Percentiles rank a stretch among this genome's conserved stretches.
Conservation (phyloP, 1,140 invertebrate species). For the Drosophila mojavensis region DNA sequence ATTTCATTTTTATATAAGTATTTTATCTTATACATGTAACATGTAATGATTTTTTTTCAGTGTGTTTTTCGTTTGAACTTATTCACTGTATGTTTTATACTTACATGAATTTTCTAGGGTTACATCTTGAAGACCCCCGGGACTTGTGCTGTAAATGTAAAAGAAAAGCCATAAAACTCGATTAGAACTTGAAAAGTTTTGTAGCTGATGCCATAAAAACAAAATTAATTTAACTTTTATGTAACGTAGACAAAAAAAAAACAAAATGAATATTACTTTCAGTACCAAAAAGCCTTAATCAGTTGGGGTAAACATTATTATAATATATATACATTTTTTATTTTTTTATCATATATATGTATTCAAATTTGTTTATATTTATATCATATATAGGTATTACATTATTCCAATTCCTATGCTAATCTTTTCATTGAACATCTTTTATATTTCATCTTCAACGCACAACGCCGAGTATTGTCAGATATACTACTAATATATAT, state of each 20-base stretch:
- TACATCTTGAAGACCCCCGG: constrained; percentile 85
- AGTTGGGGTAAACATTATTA: not conserved
- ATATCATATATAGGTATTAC: not conserved
- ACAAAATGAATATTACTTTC: too few relatives aligned
- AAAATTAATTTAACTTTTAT: not conserved
- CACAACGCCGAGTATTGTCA: not conserved
- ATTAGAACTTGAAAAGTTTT: constrained; percentile 25
- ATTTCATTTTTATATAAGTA: too few relatives aligned
- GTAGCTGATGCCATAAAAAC: not conserved
- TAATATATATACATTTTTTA: not conserved
- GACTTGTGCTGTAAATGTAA: constrained; percentile 85
- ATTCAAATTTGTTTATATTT: too few relatives aligned
- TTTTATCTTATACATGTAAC: too few relatives aligned
- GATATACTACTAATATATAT: not conserved
- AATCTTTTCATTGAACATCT: too few relatives aligned
- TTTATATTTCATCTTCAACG: too few relatives aligned
- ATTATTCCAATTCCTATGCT: too few relatives aligned
- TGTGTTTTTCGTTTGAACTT: not conserved
- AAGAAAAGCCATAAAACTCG: constrained; percentile 52
- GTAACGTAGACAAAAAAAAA: too few relatives aligned
- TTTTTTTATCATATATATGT: too few relatives aligned
- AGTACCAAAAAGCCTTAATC: not conserved
- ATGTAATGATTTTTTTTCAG: too few relatives aligned
- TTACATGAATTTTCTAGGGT: constrained; percentile 84
- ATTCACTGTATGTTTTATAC: constrained; percentile 15